Evolutionary conservation across 2,888 invertebrate species (phyloP).

Genomic region (Tetanocera ferruginea): DNA sequence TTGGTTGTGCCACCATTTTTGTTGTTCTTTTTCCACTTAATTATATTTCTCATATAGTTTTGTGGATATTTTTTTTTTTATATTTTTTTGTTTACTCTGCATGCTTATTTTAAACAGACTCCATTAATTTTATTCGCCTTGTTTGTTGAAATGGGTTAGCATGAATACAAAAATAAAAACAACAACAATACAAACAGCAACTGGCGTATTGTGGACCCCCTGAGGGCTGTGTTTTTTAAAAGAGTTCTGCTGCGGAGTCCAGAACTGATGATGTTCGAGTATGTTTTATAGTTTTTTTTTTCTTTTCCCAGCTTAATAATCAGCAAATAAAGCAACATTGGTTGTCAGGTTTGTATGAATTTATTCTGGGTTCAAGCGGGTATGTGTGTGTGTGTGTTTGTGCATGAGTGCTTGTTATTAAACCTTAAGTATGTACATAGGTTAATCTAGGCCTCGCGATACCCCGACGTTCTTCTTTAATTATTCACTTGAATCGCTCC

Average conservation of each 20-base stretch:
- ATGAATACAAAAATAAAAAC: conserved; percentile 6
- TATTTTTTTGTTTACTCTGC: neutral
- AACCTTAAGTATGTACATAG: neutral
- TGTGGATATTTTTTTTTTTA: neutral
- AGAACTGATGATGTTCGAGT: neutral
- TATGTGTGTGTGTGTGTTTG: conserved; percentile 2
- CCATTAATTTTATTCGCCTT: conserved; percentile 22
- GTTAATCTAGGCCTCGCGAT: neutral
- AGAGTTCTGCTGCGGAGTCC: neutral
- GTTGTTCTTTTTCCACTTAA: neutral
- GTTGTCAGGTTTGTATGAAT: conserved; percentile 20
- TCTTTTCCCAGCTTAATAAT: conserved; percentile 25
- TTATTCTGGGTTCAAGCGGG: no score
- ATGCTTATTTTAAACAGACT: neutral
- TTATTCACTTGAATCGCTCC: conserved; percentile 13
- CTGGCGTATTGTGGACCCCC: conserved; percentile 39
- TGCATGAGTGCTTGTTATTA: neutral
- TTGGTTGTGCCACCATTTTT: conserved; percentile 16
- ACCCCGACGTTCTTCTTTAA: neutral
- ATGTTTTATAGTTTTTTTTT: conserved; percentile 29
- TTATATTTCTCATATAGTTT: neutral
- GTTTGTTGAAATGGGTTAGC: conserved; percentile 10
- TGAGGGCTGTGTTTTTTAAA: conserved; percentile 25
- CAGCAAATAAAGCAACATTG: conserved; percentile 12
- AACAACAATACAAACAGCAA: conserved; percentile 23